Evolutionary conservation across 1,140 invertebrate genomes (phyloP).

Genomic region (Rhyzopertha dominica): DNA sequence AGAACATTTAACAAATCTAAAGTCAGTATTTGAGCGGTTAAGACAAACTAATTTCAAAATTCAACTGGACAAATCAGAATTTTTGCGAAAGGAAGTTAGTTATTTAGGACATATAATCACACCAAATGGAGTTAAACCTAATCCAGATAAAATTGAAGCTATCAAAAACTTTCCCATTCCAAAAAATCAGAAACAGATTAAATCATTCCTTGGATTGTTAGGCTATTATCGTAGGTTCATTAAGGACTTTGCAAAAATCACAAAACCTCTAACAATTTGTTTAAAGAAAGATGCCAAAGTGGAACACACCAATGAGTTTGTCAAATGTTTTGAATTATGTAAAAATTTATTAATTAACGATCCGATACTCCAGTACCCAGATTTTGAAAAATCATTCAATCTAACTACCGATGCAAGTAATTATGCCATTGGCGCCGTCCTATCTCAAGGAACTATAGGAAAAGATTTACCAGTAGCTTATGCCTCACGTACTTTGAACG

Average conservation of each 20-base stretch:
- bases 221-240: conserved; percentile 23
- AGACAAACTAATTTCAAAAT: conserved; percentile 24
- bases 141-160: conserved; percentile 24
- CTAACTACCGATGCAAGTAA: conserved; percentile 35
- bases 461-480: conserved; percentile 18
- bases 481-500: conserved; percentile 2
- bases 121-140: conserved; percentile 17
- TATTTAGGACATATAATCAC: conserved; percentile 41
- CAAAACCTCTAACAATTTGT: conserved; percentile 20
- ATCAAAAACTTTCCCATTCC: conserved; percentile 24
- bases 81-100: conserved; percentile 37
- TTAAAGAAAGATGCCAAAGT: conserved; percentile 22
- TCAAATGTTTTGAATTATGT: conserved; percentile 14
- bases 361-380: conserved; percentile 30
- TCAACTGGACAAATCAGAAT: conserved; percentile 33
- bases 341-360: conserved; percentile 21
- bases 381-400: conserved; percentile 34
- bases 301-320: conserved; percentile 10
- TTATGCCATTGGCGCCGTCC: conserved; percentile 25
- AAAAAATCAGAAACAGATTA: conserved; percentile 23
- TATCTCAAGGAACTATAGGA: conserved; percentile 29
- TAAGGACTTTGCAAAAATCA: conserved; percentile 14
- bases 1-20: conserved; percentile 14
- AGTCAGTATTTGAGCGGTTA: conserved; percentile 12
- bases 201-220: conserved; percentile 21